Conservation (phyloP, 2,113 vertebrate genomes). For the Fulica atra region DNA sequence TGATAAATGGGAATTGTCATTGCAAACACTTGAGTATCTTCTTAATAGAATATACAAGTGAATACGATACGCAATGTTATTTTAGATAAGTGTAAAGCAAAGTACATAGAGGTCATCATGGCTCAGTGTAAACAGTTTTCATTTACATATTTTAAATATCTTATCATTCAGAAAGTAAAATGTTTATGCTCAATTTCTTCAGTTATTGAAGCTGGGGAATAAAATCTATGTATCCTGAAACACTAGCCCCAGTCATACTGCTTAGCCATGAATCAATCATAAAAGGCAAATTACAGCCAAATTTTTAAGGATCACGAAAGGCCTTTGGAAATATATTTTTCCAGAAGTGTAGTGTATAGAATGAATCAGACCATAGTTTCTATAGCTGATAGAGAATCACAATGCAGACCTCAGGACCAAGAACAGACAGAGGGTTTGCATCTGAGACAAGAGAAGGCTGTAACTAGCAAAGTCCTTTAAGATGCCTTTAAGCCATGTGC, state of each 20-base stretch:
- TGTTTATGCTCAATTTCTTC: neutral
- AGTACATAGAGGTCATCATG: neutral
- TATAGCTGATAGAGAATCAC: neutral
- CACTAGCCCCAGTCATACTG: neutral
- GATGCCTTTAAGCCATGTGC: neutral
- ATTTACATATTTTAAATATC: neutral
- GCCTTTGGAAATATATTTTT: neutral
- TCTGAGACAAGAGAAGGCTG: neutral
- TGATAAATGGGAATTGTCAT: conserved; percentile 36
- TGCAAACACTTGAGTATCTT: neutral
- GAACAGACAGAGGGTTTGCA: neutral
- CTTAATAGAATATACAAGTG: conserved; percentile 12
- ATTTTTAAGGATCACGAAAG: neutral
- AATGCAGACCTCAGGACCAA: neutral
- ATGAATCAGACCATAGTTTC: neutral
- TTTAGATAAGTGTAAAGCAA: neutral
- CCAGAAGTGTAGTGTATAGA: neutral
- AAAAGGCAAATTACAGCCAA: neutral
- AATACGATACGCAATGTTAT: neutral
- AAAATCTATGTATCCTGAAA: neutral
- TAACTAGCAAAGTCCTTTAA: neutral
- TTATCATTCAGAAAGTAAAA: neutral
- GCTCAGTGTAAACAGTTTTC: neutral
- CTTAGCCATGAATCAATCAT: neutral
- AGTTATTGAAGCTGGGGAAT: neutral